These are phyloP conservation scores for Quiscalus mexicanus DNA, from an alignment of 2,113 vertebrate species.

Conservation along the genomic window DNA sequence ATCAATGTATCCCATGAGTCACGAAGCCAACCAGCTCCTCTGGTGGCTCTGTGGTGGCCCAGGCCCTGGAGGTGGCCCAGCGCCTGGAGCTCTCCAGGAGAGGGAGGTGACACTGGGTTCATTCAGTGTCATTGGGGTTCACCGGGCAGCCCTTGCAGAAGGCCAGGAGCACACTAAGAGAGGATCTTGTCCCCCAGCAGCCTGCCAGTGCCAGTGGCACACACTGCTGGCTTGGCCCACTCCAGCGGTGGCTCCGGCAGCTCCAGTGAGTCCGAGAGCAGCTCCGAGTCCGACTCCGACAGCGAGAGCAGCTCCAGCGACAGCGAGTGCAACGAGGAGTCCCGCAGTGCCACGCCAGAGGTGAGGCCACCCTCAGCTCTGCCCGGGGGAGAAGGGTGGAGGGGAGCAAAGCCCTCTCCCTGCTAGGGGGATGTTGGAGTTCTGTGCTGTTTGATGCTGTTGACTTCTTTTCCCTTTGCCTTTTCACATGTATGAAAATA, in stretches of 20 bases:
- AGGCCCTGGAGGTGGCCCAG: not conserved
- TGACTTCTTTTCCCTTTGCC: not conserved
- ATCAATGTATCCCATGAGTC: not conserved
- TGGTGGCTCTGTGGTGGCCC: not conserved
- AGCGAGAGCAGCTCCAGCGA: constrained; percentile 94
- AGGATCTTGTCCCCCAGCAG: constrained; percentile 65
- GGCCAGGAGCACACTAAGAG: not conserved
- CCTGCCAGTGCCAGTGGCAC: constrained; percentile 58
- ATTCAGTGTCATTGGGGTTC: rapidly evolving
- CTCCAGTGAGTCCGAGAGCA: constrained; percentile 95
- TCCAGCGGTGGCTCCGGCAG: constrained; percentile 85
- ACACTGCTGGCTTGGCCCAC: constrained; percentile 50
- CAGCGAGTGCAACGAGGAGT: constrained; percentile 89
- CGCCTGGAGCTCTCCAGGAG: not conserved
- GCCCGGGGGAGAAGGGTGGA: rapidly evolving
- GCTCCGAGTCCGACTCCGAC: constrained; percentile 92
- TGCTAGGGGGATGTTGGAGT: not conserved
- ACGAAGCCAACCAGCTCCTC: not conserved
- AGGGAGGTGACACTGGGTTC: not conserved
- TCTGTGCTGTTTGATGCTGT: not conserved
- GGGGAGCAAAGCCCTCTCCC: not conserved
- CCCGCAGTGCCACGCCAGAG: constrained; percentile 88
- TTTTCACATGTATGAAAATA: not conserved
- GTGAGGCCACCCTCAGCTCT: constrained; percentile 54
- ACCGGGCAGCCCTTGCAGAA: not conserved